Base-by-base conservation (phyloP, 2,888 invertebrate genomes). In the Baronia brevicornis region DNA sequence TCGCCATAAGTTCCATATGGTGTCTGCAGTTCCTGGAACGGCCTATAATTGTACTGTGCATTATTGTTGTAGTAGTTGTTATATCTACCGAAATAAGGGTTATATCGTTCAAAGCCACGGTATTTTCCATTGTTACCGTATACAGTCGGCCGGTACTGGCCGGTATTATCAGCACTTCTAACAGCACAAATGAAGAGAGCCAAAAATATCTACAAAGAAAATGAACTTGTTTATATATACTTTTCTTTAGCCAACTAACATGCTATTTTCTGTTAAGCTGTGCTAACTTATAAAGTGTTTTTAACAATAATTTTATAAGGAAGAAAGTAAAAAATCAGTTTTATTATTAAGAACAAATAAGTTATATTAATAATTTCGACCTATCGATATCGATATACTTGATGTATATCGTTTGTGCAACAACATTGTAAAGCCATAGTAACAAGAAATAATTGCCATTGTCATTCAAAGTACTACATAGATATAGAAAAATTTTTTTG, bases 121-220 rank as follows among this genome's bases (percentile, higher is more conserved):
- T 80, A 79, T 31, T 53, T 51, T 1, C 78, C 77, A 22, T 72
- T 69, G 24, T 71, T 58, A 1, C 59, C 63, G 28, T 75, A 63
- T 9, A 48, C 23, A 17, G 61, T 63, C 22, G 84, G 77, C 3
- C 64, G 75, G 52, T 87, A 87, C 27, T 72, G 67, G 1, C 87
- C 87, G 36, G 82, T 73, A 15, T 80, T 65, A 25, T 66, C 60
- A 50, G 77, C 72, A n/a, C n/a, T n/a, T n/a, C 36, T 23, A 10
- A 27, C 30, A 29, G 60, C 58, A 38, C 58, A 50, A 44, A 50
- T 48, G 37, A 70, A 36, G 28, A 53, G 58, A 40, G 47, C 49
- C 18, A 67, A 23, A 37, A 60, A 32, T 34, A 70, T 47, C 69
- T 73, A 40, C 27, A 44, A 18, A 41, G 36, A 33, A 26, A 26